phyloP scores from a whole-genome alignment of 2,888 invertebrate genomes.

The Syritta pipiens region DNA sequence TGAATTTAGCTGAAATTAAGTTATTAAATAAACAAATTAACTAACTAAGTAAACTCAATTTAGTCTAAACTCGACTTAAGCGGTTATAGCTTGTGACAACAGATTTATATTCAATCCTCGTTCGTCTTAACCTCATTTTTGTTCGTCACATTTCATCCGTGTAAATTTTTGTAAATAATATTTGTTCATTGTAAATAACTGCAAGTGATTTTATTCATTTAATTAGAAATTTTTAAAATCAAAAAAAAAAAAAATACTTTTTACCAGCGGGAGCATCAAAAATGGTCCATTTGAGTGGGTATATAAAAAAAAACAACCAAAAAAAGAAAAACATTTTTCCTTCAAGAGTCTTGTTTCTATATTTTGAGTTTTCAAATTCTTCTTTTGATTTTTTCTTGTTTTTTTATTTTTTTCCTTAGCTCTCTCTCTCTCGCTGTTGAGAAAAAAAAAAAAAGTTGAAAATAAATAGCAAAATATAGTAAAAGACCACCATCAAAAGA shows the following conservation, averaged over 20 bases:
- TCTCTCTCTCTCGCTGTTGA: neutral
- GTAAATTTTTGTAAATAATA: neutral
- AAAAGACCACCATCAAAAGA: neutral
- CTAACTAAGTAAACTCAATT: too few species aligned
- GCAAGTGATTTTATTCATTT: neutral
- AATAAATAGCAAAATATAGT: neutral
- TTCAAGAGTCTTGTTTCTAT: neutral
- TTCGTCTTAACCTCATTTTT: too few species aligned
- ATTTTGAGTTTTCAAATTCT: neutral
- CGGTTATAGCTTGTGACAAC: too few species aligned
- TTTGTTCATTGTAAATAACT: neutral
- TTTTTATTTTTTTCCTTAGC: constrained; percentile 17
- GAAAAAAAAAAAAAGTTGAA: neutral
- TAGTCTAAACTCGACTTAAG: too few species aligned
- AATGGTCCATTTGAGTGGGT: constrained; percentile 51
- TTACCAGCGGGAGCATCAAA: constrained; percentile 48
- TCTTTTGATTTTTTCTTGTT: constrained; percentile 8
- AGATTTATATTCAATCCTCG: too few species aligned
- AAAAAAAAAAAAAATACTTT: too few species aligned
- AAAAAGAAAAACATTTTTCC: too few species aligned
- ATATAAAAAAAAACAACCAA: too few species aligned
- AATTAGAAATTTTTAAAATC: constrained; percentile 40
- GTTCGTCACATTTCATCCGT: too few species aligned
- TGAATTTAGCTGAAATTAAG: too few species aligned
- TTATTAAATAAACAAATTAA: too few species aligned